phyloP scores from a whole-genome alignment of 2,113 vertebrate genomes.

The Nanorana parkeri region DNA sequence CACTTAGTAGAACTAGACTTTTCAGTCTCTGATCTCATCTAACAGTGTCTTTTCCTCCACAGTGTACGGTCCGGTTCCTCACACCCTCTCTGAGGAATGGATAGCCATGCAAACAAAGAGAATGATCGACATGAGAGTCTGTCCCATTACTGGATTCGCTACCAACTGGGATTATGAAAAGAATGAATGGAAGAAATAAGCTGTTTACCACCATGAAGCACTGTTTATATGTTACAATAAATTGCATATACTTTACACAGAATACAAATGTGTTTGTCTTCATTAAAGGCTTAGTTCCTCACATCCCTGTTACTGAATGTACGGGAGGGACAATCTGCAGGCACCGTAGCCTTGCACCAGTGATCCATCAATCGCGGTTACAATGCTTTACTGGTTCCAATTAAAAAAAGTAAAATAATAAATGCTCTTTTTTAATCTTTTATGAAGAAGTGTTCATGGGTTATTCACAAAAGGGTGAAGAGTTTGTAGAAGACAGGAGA shows the following conservation, averaged over 20 bases:
- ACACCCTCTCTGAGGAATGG: conserved; percentile 83
- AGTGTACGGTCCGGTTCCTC: conserved; percentile 87
- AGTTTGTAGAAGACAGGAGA: too few species aligned
- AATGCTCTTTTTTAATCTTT: too few species aligned
- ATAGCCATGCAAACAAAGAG: conserved; percentile 85
- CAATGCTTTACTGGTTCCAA: too few species aligned
- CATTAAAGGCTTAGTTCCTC: neutral
- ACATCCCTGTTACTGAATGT: too few species aligned
- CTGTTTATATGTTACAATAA: conserved; percentile 1
- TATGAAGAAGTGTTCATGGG: too few species aligned
- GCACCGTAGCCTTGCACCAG: too few species aligned
- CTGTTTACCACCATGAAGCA: neutral
- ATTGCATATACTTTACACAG: neutral
- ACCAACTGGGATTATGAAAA: conserved; percentile 94
- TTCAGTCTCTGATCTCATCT: neutral
- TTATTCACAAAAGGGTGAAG: too few species aligned
- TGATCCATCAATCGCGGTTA: too few species aligned
- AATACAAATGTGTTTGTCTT: neutral
- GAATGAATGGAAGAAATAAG: conserved; percentile 94
- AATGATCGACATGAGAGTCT: conserved; percentile 90
- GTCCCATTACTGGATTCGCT: conserved; percentile 84
- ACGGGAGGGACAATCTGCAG: too few species aligned
- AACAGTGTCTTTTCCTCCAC: neutral
- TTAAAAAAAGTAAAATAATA: too few species aligned
- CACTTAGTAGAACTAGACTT: neutral